phyloP scores from a whole-genome alignment of 2,113 vertebrate species.

The Megaptera novaeangliae region DNA sequence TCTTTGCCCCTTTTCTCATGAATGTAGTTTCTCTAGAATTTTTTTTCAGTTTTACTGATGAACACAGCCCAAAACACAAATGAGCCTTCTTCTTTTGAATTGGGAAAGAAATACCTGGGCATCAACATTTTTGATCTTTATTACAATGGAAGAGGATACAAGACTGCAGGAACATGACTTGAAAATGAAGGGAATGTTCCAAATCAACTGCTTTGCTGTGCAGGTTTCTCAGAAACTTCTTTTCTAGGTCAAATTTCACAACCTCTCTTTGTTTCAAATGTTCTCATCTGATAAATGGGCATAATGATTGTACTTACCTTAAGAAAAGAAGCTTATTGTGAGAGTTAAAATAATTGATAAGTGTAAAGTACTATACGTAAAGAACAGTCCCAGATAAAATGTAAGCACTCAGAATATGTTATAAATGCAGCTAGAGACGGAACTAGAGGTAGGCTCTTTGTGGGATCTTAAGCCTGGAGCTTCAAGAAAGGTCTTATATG shows the following conservation, averaged over 20 bases:
- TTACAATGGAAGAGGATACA: neutral
- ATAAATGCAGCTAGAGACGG: neutral
- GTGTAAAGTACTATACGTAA: neutral
- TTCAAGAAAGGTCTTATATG: neutral
- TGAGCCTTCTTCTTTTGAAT: neutral
- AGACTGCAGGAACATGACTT: neutral
- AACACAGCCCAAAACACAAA: neutral
- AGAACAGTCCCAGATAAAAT: neutral
- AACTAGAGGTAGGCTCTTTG: neutral
- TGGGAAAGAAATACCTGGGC: neutral
- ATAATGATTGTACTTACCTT: neutral
- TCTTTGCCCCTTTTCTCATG: neutral
- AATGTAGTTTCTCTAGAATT: neutral
- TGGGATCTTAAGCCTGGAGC: neutral
- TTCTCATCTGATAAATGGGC: neutral
- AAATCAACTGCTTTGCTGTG: neutral
- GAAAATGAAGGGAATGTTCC: neutral
- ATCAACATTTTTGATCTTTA: neutral
- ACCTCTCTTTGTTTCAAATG: neutral
- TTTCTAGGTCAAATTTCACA: neutral
- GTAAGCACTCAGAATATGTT: neutral
- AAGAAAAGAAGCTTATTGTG: neutral
- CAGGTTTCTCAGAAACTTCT: neutral
- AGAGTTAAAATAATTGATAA: neutral
- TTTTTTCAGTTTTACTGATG: neutral